Evolutionary conservation across 1,140 invertebrate genomes (phyloP).

Genomic region (Hyles euphorbiae): DNA sequence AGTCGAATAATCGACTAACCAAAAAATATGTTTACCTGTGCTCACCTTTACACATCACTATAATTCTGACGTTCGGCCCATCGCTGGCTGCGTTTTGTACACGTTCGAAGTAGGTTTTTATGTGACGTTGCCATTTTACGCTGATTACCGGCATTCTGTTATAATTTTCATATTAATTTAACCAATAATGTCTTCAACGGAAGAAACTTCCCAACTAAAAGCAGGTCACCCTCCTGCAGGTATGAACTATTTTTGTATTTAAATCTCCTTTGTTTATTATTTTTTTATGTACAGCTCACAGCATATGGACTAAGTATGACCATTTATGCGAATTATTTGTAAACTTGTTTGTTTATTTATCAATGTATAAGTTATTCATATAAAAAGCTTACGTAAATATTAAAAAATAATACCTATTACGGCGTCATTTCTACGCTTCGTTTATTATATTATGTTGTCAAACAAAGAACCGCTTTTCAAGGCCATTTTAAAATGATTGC

Average conservation of each 20-base stretch:
- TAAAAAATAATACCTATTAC: background rate
- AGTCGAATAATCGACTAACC: too few relatives aligned
- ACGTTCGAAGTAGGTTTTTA: constrained; percentile 3
- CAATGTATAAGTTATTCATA: too few relatives aligned
- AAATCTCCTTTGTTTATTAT: constrained; percentile 14
- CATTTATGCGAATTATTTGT: too few relatives aligned
- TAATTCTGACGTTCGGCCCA: constrained; percentile 14
- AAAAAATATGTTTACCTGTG: too few relatives aligned
- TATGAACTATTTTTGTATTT: constrained; percentile 49
- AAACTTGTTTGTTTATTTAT: too few relatives aligned
- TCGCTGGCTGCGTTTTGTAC: constrained; percentile 7
- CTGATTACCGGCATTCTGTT: constrained; percentile 21
- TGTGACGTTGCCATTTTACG: constrained; percentile 11
- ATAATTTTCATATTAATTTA: constrained; percentile 15
- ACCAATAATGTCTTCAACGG: constrained; percentile 68
- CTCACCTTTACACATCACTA: constrained; percentile 4
- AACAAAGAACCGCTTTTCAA: constrained; percentile 50
- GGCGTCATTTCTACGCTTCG: constrained; percentile 16
- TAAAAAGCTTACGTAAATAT: too few relatives aligned
- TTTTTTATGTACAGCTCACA: too few relatives aligned
- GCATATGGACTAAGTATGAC: too few relatives aligned
- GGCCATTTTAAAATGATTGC: constrained; percentile 25
- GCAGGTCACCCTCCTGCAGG: constrained; percentile 91
- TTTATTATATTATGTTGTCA: constrained; percentile 34
- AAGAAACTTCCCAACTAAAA: constrained; percentile 82